Conservation (phyloP, 2,797 vertebrate genomes). For the Bucorvus abyssinicus region DNA sequence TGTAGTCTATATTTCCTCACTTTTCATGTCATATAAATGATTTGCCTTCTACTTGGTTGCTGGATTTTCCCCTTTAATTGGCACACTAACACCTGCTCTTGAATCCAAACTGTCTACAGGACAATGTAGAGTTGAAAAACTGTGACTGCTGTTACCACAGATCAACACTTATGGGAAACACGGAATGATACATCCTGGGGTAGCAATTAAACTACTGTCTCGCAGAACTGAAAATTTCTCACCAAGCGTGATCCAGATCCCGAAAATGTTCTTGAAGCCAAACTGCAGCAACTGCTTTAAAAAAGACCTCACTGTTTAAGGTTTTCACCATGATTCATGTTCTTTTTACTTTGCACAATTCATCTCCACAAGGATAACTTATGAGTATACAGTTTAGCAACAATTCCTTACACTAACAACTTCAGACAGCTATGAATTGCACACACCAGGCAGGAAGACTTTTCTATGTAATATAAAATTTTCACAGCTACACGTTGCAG, state of each 20-base stretch:
- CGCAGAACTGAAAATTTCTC: background rate
- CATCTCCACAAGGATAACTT: background rate
- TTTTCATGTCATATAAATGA: background rate
- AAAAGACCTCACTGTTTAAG: background rate
- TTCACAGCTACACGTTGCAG: background rate
- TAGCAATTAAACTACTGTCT: background rate
- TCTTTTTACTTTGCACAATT: conserved; percentile 17
- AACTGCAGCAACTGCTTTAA: background rate
- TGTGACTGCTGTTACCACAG: background rate
- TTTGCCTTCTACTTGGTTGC: background rate
- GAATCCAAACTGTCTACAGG: background rate
- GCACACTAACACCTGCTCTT: background rate
- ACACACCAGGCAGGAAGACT: background rate
- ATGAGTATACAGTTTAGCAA: background rate
- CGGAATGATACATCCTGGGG: background rate
- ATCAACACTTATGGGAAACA: background rate
- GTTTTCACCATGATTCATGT: background rate
- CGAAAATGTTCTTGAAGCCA: background rate
- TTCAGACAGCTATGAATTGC: conserved; percentile 2
- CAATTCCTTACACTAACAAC: conserved; percentile 20
- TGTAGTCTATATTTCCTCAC: background rate
- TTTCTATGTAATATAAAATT: background rate
- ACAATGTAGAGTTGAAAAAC: background rate
- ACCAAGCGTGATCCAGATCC: background rate
- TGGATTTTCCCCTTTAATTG: background rate